A percentile compares a stretch with the other conserved stretches of the same genome.
Evolutionary conservation across 2,888 invertebrate genomes (phyloP).

Genomic region (Cephus runcator): DNA sequence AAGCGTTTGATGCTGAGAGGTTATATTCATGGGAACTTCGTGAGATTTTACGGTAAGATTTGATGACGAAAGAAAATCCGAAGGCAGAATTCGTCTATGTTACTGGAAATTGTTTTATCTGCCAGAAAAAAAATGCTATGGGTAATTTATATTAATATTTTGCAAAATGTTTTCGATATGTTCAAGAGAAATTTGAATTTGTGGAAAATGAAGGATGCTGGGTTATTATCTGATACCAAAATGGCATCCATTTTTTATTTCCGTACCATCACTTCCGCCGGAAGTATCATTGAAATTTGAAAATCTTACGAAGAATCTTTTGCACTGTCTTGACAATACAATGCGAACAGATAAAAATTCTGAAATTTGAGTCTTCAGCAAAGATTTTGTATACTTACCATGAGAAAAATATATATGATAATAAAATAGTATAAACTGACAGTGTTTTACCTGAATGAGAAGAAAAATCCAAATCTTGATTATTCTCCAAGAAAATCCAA

Average conservation of each 20-base stretch:
- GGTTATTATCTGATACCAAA: not conserved
- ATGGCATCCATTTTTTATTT: not conserved
- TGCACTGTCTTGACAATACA: not conserved
- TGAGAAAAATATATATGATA: not conserved
- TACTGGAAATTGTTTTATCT: not conserved
- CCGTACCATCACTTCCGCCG: constrained; percentile 3
- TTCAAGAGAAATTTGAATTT: not conserved
- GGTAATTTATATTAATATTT: not conserved
- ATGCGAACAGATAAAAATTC: no score
- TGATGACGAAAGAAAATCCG: no score
- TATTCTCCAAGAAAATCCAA: not conserved
- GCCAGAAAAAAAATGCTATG: not conserved
- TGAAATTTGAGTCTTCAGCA: no score
- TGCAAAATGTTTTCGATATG: not conserved
- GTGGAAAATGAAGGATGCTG: not conserved
- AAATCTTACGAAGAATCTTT: not conserved
- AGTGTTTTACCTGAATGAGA: not conserved
- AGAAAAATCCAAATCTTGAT: not conserved
- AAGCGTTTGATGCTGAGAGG: not conserved
- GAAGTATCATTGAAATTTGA: constrained; percentile 1
- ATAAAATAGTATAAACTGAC: not conserved
- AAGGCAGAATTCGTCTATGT: not conserved
- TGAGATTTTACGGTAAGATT: no score
- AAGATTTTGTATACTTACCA: not conserved
- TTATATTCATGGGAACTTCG: not conserved